phyloP scores from a whole-genome alignment of 2,113 vertebrate genomes.

The Pluvianellus socialis region DNA sequence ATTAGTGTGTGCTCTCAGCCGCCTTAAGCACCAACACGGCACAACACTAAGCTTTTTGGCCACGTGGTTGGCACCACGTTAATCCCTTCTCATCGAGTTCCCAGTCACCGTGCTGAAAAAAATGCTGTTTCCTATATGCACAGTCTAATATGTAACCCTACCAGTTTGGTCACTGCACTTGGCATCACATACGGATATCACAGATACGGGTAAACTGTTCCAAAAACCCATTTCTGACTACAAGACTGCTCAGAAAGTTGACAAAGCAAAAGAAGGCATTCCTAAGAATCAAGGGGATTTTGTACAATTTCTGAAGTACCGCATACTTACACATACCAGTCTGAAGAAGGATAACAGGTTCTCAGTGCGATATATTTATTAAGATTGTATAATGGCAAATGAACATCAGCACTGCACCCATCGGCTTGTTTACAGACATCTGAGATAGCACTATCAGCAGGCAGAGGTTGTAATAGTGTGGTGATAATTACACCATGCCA shows the following conservation, averaged over 20 bases:
- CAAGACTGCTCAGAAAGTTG: background rate
- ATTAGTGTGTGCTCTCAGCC: fast-evolving
- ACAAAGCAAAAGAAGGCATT: background rate
- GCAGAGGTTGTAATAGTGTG: background rate
- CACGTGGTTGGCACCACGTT: fast-evolving
- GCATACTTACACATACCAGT: background rate
- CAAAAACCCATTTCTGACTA: background rate
- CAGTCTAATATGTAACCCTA: too few species aligned
- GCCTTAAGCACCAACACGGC: too few species aligned
- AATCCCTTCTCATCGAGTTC: background rate
- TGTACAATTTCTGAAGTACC: background rate
- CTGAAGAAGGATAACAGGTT: background rate
- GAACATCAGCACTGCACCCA: background rate
- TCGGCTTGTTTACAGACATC: background rate
- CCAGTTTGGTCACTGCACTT: background rate
- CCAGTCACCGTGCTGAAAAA: fast-evolving
- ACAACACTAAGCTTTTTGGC: fast-evolving
- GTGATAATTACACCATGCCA: background rate
- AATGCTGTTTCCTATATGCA: background rate
- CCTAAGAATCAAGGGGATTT: background rate
- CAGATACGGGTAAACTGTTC: background rate
- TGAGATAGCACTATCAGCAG: background rate
- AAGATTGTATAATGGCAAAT: background rate
- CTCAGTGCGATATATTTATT: background rate
- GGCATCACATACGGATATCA: background rate